phyloP scores from a whole-genome alignment of 64 coral and sea anemone species.

The Montipora foliosa region DNA sequence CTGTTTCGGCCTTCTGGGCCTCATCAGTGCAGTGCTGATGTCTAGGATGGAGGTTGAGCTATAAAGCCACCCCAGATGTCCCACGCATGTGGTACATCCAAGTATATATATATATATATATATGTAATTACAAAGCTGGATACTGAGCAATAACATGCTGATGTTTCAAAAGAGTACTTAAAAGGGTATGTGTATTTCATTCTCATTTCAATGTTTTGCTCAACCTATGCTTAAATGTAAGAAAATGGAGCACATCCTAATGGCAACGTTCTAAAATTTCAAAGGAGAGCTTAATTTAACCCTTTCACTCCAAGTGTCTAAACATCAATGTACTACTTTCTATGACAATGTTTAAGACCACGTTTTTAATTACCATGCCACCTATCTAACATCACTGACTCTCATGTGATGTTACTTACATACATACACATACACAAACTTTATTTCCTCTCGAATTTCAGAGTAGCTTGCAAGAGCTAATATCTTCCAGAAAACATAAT shows the following conservation, averaged over 20 bases:
- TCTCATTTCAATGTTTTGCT: constrained; percentile 49
- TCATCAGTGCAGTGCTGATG: too few relatives aligned
- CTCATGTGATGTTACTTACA: neutral
- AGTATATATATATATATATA: neutral
- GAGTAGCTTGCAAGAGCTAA: too few relatives aligned
- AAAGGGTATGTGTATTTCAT: constrained; percentile 23
- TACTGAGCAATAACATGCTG: constrained; percentile 47
- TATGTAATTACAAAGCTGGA: constrained; percentile 36
- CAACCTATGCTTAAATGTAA: constrained; percentile 50
- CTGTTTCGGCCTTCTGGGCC: too few relatives aligned
- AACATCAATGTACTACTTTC: constrained; percentile 2
- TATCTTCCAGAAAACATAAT: too few relatives aligned
- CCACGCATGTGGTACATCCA: too few relatives aligned
- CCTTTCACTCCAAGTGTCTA: constrained; percentile 33
- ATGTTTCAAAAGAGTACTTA: constrained; percentile 7
- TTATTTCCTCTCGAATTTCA: too few relatives aligned
- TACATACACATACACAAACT: too few relatives aligned
- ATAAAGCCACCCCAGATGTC: too few relatives aligned
- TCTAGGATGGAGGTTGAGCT: too few relatives aligned
- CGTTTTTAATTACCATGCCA: constrained; percentile 38
- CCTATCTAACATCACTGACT: constrained; percentile 12
- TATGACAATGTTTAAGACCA: constrained; percentile 11
- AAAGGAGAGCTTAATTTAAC: constrained; percentile 33
- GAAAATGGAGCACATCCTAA: constrained; percentile 24
- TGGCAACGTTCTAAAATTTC: constrained; percentile 19